A percentile compares a stretch with the other conserved stretches of the same genome.
These are phyloP conservation scores for Mastigias papua DNA, from an alignment of 30 jellyfish, hydroid and myxozoan genomes.

Conservation along the genomic window DNA sequence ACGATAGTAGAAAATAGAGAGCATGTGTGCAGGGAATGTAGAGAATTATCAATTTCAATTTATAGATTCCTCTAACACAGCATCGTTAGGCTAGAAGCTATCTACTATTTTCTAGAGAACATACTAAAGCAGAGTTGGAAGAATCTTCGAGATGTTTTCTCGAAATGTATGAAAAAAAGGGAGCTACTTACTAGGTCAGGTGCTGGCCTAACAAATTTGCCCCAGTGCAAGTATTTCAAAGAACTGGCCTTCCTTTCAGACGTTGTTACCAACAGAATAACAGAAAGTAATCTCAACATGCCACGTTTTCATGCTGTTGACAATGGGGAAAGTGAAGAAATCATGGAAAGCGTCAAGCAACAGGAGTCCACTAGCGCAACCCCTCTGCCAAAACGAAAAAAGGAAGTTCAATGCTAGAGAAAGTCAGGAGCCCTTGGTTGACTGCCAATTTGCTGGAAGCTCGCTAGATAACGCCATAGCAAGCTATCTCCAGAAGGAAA, in stretches of 20 bases:
- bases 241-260: conserved; percentile 17
- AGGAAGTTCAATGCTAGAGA: not conserved
- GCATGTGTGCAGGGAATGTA: too few species aligned
- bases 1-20: too few species aligned
- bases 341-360: too few species aligned
- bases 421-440: not conserved
- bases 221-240: conserved; percentile 24
- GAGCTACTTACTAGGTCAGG: conserved; percentile 44
- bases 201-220: conserved; percentile 23
- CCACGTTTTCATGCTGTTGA: too few species aligned
- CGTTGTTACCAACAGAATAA: not conserved
- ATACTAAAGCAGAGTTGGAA: conserved; percentile 29
- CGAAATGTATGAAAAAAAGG: conserved; percentile 16
- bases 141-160: conserved; percentile 16
- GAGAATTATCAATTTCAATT: too few species aligned
- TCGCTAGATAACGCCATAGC: not conserved
- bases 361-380: too few species aligned
- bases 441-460: not conserved
- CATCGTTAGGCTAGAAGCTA: too few species aligned
- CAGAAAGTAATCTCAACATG: conserved; percentile 37
- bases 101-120: conserved; percentile 5
- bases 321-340: too few species aligned
- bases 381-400: not conserved
- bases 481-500: not conserved
- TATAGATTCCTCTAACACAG: too few species aligned